Conservation (phyloP, 1,140 invertebrate genomes). For the Lepidurus packardi region DNA sequence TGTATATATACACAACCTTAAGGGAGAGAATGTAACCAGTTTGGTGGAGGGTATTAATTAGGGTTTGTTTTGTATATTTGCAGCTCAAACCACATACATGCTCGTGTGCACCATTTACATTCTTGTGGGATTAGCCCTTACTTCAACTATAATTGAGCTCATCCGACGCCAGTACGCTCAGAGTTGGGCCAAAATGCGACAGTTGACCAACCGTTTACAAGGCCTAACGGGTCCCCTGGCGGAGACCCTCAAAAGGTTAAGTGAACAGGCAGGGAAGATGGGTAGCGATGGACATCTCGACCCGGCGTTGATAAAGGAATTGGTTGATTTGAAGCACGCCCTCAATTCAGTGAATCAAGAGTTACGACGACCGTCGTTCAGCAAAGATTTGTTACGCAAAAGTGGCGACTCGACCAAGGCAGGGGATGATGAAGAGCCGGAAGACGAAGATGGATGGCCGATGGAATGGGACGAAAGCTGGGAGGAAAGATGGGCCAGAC, state of each 20-base stretch:
- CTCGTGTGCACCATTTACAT: slow-evolving; percentile 86
- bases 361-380: slow-evolving; percentile 28
- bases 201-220: slow-evolving; percentile 50
- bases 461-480: slow-evolving; percentile 36
- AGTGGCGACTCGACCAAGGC: slow-evolving; percentile 19
- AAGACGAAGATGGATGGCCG: slow-evolving; percentile 32
- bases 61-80: slow-evolving; percentile 35
- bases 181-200: slow-evolving; percentile 64
- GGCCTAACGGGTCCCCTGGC: slow-evolving; percentile 68
- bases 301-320: slow-evolving; percentile 32
- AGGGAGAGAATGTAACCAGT: no score
- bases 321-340: slow-evolving; percentile 34
- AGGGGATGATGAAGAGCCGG: slow-evolving; percentile 24
- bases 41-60: no score
- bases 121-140: slow-evolving; percentile 83
- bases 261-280: slow-evolving; percentile 33
- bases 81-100: slow-evolving; percentile 80
- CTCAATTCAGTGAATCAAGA: slow-evolving; percentile 34
- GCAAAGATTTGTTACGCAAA: slow-evolving; percentile 19
- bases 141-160: slow-evolving; percentile 89
- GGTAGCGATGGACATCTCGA: slow-evolving; percentile 29
- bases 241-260: slow-evolving; percentile 55
- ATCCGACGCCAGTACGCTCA: slow-evolving; percentile 76
- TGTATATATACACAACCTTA: no score
- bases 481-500: slow-evolving; percentile 33